These are phyloP conservation scores for Diarsia rubi DNA, from an alignment of 2,888 invertebrate species.

Conservation along the genomic window DNA sequence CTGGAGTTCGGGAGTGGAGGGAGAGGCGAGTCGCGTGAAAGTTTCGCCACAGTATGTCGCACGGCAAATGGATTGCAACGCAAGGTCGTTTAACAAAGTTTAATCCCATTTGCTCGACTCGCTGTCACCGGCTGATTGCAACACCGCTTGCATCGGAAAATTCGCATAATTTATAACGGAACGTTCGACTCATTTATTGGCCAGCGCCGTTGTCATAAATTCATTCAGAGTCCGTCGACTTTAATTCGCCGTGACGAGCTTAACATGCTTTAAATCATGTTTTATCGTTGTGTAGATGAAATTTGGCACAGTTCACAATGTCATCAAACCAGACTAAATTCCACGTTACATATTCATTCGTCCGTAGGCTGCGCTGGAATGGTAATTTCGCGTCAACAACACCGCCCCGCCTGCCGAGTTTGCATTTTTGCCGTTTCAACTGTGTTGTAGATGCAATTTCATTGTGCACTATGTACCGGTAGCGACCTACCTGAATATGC, in stretches of 20 bases:
- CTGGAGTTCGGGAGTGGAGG: constrained; percentile 46
- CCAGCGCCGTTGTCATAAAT: constrained; percentile 74
- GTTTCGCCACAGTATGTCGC: constrained; percentile 82
- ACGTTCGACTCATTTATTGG: constrained; percentile 72
- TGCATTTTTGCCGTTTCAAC: constrained; percentile 87
- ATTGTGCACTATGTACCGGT: constrained; percentile 55
- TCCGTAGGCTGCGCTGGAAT: constrained; percentile 84
- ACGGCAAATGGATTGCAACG: constrained; percentile 85
- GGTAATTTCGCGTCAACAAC: constrained; percentile 88
- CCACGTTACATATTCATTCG: constrained; percentile 87
- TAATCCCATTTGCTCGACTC: constrained; percentile 86
- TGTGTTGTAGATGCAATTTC: constrained; percentile 77
- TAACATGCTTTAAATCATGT: constrained; percentile 63
- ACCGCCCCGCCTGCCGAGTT: constrained; percentile 78
- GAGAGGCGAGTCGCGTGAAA: constrained; percentile 70
- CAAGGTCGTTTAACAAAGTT: constrained; percentile 89
- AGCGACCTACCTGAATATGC: constrained; percentile 74
- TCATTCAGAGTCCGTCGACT: constrained; percentile 68
- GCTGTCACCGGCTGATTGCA: constrained; percentile 83
- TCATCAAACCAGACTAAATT: constrained; percentile 82
- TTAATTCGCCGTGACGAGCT: constrained; percentile 60
- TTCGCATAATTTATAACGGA: constrained; percentile 80
- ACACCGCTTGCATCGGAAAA: constrained; percentile 79
- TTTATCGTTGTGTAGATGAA: constrained; percentile 56
- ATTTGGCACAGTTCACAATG: constrained; percentile 71